Evolutionary conservation across 2,113 vertebrate genomes (phyloP).

Genomic region (Myodes glareolus): DNA sequence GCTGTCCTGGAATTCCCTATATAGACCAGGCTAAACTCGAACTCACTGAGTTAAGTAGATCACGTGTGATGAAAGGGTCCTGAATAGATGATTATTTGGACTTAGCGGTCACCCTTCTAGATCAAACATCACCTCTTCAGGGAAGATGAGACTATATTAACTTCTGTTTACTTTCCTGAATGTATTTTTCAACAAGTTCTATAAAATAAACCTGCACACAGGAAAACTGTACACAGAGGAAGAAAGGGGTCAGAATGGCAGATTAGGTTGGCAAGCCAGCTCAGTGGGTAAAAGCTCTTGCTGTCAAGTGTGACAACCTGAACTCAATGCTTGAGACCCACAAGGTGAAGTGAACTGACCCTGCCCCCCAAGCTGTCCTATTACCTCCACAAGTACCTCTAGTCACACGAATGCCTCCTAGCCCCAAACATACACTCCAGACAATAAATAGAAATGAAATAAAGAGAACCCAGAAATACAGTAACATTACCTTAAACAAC

Average conservation of each 20-base stretch:
- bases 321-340: not conserved
- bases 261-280: not conserved
- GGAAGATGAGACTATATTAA: constrained; percentile 95
- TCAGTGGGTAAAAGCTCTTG: not conserved
- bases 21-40: no score
- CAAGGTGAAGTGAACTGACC: not conserved
- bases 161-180: not conserved
- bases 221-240: not conserved
- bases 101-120: constrained; percentile 88
- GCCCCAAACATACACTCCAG: not conserved
- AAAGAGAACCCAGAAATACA: not conserved
- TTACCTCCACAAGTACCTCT: not conserved
- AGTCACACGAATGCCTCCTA: not conserved
- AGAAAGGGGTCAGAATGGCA: not conserved
- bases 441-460: not conserved
- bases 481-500: not conserved
- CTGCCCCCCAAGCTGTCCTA: not conserved
- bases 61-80: constrained; percentile 89
- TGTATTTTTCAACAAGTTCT: constrained; percentile 75
- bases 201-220: constrained; percentile 72
- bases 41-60: no score
- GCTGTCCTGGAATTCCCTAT: no score
- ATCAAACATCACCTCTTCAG: constrained; percentile 88
- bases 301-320: not conserved
- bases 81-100: constrained; percentile 89